Conservation (phyloP, 1,140 invertebrate species). For the Pentalonia nigronervosa region DNA sequence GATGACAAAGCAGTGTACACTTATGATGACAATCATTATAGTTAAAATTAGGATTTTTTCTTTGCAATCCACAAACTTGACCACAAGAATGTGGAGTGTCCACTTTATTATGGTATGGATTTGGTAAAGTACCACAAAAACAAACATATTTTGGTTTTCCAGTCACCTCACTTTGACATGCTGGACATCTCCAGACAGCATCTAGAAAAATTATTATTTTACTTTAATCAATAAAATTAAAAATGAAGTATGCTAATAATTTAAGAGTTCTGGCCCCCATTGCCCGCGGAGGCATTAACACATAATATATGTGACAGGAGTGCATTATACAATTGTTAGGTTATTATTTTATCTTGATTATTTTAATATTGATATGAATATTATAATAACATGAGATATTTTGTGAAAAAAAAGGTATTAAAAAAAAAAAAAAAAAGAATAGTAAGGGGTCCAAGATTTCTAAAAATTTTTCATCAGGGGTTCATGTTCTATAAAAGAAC, state of each 20-base stretch:
- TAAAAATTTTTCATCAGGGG: too few species aligned
- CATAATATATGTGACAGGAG: too few species aligned
- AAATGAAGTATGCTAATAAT: background rate
- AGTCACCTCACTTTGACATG: constrained; percentile 79
- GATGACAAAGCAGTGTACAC: constrained; percentile 90
- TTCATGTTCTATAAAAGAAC: background rate
- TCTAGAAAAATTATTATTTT: background rate
- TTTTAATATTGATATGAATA: too few species aligned
- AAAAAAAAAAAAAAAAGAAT: too few species aligned
- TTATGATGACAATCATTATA: constrained; percentile 74
- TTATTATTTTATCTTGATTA: too few species aligned
- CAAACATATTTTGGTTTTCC: constrained; percentile 80
- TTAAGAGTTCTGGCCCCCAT: background rate
- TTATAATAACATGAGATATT: too few species aligned
- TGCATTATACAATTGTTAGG: too few species aligned
- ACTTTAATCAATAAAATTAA: background rate
- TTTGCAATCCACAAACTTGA: constrained; percentile 76
- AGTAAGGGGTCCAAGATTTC: too few species aligned
- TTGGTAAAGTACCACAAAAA: constrained; percentile 73
- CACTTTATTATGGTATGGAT: constrained; percentile 68
- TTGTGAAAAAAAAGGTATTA: too few species aligned
- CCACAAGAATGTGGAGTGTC: constrained; percentile 89
- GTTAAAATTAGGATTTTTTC: constrained; percentile 64
- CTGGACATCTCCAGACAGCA: constrained; percentile 86
- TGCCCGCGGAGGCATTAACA: too few species aligned